Conservation (phyloP, 2,113 vertebrate species). For the Mola mola region DNA sequence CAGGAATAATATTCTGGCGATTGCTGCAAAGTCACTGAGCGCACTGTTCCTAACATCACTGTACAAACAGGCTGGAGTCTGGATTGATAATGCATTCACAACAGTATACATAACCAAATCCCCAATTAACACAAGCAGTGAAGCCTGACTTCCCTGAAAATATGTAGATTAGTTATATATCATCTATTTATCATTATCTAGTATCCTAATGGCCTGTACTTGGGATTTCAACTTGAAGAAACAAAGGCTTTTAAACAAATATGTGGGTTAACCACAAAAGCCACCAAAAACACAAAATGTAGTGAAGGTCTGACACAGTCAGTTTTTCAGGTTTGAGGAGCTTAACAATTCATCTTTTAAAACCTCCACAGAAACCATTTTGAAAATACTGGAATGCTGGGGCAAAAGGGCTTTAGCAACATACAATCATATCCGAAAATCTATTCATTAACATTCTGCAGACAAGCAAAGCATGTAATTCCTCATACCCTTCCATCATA, state of each 20-base stretch:
- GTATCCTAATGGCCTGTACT: slow-evolving; percentile 12
- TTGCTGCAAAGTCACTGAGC: slow-evolving; percentile 8
- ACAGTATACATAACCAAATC: slow-evolving; percentile 9
- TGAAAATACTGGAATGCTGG: too few relatives aligned
- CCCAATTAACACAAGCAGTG: slow-evolving; percentile 62
- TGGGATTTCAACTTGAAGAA: slow-evolving; percentile 9
- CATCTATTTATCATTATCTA: too few relatives aligned
- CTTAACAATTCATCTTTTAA: too few relatives aligned
- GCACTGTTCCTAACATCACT: slow-evolving; percentile 15
- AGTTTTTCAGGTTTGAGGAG: too few relatives aligned
- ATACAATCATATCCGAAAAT: too few relatives aligned
- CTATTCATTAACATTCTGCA: too few relatives aligned
- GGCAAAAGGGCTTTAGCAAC: too few relatives aligned
- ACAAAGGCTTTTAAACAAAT: slow-evolving; percentile 28
- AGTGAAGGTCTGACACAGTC: not conserved
- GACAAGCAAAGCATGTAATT: too few relatives aligned
- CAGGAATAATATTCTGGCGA: too few relatives aligned
- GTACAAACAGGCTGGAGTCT: slow-evolving; percentile 42
- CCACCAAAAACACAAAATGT: not conserved
- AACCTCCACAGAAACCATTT: too few relatives aligned
- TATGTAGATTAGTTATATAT: not conserved
- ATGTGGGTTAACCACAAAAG: slow-evolving; percentile 10
- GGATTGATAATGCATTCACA: slow-evolving; percentile 42
- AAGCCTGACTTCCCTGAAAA: slow-evolving; percentile 47
- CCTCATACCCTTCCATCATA: too few relatives aligned